These are phyloP conservation scores for Montipora cactus DNA, from an alignment of 64 coral and sea anemone species.

Conservation along the genomic window DNA sequence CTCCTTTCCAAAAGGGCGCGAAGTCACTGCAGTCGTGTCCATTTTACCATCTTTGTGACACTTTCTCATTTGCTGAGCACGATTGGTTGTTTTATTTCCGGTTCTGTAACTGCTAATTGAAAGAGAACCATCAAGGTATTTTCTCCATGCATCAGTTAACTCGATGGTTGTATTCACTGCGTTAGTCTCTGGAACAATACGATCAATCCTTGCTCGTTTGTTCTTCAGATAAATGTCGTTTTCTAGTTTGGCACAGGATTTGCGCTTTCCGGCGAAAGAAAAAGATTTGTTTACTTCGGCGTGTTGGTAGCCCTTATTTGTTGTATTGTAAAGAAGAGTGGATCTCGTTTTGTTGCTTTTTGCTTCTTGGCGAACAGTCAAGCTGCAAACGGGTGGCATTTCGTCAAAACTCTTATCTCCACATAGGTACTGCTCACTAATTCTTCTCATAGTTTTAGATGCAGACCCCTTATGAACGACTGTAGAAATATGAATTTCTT, in stretches of 20 bases:
- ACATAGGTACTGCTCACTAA: neutral
- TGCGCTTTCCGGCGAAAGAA: neutral
- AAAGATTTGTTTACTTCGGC: neutral
- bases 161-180: neutral
- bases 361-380: neutral
- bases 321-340: neutral
- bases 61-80: neutral
- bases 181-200: neutral
- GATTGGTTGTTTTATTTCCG: neutral
- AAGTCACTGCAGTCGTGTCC: neutral
- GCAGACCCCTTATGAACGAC: neutral
- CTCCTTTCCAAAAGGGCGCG: neutral
- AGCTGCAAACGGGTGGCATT: neutral
- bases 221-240: neutral
- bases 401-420: conserved; percentile 20
- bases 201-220: neutral
- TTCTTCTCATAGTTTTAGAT: neutral
- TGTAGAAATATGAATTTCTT: neutral
- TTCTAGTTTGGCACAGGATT: neutral
- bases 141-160: neutral
- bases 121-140: neutral
- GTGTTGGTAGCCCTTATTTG: too few species aligned
- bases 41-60: neutral
- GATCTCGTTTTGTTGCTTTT: neutral
- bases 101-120: neutral